These are phyloP conservation scores for Heliconius hortense DNA, from an alignment of 2,888 invertebrate species.

Conservation along the genomic window DNA sequence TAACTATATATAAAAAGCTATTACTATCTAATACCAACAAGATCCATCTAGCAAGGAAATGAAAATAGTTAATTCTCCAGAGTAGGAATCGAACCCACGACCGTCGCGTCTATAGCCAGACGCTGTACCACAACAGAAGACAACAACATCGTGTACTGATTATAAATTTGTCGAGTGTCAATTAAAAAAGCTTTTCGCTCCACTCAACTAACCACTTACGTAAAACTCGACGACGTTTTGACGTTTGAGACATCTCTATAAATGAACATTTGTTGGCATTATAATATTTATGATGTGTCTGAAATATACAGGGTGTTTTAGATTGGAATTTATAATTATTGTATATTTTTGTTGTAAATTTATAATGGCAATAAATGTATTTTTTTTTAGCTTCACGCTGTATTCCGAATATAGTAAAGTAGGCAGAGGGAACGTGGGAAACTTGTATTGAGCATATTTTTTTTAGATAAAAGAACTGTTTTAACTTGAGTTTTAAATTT, in stretches of 20 bases:
- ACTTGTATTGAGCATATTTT: neutral
- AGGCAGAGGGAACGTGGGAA: too few species aligned
- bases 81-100: neutral
- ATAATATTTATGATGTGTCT: slow-evolving; percentile 1
- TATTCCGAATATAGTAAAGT: too few species aligned
- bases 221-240: slow-evolving; percentile 17
- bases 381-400: too few species aligned
- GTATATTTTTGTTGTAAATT: neutral
- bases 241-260: slow-evolving; percentile 13
- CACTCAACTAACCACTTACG: slow-evolving; percentile 15
- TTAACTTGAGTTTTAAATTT: neutral
- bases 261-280: slow-evolving; percentile 10
- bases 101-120: neutral
- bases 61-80: neutral
- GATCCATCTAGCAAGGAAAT: neutral
- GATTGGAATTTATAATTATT: neutral
- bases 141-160: neutral
- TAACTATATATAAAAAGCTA: too few species aligned
- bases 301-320: neutral
- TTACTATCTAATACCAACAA: too few species aligned
- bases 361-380: neutral
- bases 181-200: slow-evolving; percentile 16
- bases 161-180: slow-evolving; percentile 16
- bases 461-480: neutral
- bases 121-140: neutral